phyloP scores from a whole-genome alignment of 1,140 invertebrate species.

The Hestina assimilis region DNA sequence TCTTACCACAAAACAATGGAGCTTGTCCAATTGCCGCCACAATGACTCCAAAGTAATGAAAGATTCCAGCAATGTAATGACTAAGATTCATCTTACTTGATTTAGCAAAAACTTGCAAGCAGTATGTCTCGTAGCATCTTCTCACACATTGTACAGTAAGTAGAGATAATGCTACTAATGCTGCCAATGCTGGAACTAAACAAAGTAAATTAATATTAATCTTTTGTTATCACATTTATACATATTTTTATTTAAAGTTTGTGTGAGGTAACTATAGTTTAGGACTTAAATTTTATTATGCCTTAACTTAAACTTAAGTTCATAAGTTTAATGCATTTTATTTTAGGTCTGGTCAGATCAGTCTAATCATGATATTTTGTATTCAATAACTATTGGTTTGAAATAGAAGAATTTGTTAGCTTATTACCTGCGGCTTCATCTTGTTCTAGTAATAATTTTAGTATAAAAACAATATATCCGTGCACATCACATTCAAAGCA shows the following conservation, averaged over 20 bases:
- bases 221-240: too few species aligned
- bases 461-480: slow-evolving; percentile 74
- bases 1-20: slow-evolving; percentile 82
- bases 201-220: slow-evolving; percentile 13
- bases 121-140: slow-evolving; percentile 88
- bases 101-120: slow-evolving; percentile 87
- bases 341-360: too few species aligned
- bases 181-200: slow-evolving; percentile 79
- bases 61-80: slow-evolving; percentile 86
- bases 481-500: slow-evolving; percentile 67
- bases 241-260: too few species aligned
- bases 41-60: slow-evolving; percentile 86
- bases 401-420: too few species aligned
- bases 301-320: too few species aligned
- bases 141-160: slow-evolving; percentile 84
- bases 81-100: slow-evolving; percentile 87
- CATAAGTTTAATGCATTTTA: too few species aligned
- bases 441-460: slow-evolving; percentile 72
- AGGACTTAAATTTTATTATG: too few species aligned
- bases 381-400: too few species aligned
- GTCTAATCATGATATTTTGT: neutral
- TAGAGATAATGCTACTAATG: slow-evolving; percentile 80
- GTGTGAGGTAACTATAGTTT: too few species aligned
- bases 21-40: slow-evolving; percentile 85
- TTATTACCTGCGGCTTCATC: slow-evolving; percentile 77